A percentile compares a stretch with the other conserved stretches of the same genome.
These are phyloP conservation scores for Zonitis immaculata DNA, from an alignment of 2,888 invertebrate genomes.

Conservation along the genomic window DNA sequence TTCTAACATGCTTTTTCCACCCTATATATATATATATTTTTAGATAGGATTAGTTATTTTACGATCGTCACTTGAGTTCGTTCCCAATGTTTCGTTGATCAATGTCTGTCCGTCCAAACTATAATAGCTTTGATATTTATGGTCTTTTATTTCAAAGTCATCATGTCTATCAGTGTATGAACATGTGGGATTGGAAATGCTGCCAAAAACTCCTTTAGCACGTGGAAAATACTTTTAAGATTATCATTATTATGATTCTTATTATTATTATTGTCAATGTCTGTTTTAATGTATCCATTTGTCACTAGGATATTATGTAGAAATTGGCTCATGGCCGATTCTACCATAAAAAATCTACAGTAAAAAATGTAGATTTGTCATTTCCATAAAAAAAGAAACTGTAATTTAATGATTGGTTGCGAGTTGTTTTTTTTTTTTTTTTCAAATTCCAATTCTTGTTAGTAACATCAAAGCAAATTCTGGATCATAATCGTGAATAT, in stretches of 20 bases:
- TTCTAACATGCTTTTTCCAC: too few relatives aligned
- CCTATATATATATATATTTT: too few relatives aligned
- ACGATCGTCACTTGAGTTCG: not conserved
- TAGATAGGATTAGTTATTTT: not conserved
- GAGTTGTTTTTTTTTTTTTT: not conserved
- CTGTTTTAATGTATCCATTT: not conserved
- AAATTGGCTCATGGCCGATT: not conserved
- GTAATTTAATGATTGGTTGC: not conserved
- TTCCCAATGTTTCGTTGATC: not conserved
- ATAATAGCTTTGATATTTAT: not conserved
- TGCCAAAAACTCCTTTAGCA: not conserved
- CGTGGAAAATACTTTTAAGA: not conserved
- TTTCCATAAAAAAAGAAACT: too few relatives aligned
- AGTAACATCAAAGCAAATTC: too few relatives aligned
- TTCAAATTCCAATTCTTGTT: too few relatives aligned
- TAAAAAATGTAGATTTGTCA: not conserved
- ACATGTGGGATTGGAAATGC: not conserved
- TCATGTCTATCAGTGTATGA: not conserved
- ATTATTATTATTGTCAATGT: not conserved
- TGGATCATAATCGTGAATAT: too few relatives aligned
- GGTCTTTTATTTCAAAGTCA: not conserved
- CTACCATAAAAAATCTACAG: not conserved
- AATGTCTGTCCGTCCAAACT: not conserved
- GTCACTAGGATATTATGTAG: not conserved
- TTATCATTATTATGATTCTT: not conserved